Conservation (phyloP, 2,888 invertebrate genomes). For the Galerucella calmariensis region DNA sequence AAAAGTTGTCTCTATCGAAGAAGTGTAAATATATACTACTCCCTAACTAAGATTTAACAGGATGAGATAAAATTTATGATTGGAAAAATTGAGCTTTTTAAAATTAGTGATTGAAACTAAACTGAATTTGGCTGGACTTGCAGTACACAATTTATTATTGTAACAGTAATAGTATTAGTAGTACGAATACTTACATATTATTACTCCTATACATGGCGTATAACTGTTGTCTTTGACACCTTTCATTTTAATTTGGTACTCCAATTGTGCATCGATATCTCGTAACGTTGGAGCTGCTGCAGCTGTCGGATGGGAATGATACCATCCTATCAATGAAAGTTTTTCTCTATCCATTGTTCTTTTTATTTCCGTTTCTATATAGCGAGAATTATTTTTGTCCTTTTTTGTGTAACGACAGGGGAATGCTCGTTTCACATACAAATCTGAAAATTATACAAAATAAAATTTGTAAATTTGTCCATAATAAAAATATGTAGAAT, state of each 20-base stretch:
- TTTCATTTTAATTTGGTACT: conserved; percentile 95
- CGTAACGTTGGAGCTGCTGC: conserved; percentile 87
- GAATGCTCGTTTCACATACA: conserved; percentile 88
- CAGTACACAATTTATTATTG: too few relatives aligned
- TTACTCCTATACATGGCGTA: conserved; percentile 91
- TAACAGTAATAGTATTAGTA: too few relatives aligned
- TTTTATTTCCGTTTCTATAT: conserved; percentile 85
- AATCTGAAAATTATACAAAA: conserved; percentile 69
- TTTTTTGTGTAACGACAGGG: conserved; percentile 86
- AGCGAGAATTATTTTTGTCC: conserved; percentile 79
- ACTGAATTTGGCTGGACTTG: too few relatives aligned
- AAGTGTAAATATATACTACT: too few relatives aligned
- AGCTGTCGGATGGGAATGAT: conserved; percentile 92
- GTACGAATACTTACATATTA: conserved; percentile 80
- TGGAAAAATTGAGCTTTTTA: too few relatives aligned
- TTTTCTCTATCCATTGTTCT: conserved; percentile 85
- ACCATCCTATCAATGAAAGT: conserved; percentile 91
- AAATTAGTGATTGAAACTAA: too few relatives aligned
- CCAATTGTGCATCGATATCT: conserved; percentile 92
- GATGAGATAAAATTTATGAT: too few relatives aligned
- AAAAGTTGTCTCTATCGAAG: too few relatives aligned
- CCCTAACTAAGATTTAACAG: too few relatives aligned
- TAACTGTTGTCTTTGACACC: conserved; percentile 92
- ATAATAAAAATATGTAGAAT: background rate
- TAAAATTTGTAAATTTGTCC: background rate